Evolutionary conservation across 2,888 invertebrate species (phyloP).

Genomic region (Vannuccia rotundouncinata): DNA sequence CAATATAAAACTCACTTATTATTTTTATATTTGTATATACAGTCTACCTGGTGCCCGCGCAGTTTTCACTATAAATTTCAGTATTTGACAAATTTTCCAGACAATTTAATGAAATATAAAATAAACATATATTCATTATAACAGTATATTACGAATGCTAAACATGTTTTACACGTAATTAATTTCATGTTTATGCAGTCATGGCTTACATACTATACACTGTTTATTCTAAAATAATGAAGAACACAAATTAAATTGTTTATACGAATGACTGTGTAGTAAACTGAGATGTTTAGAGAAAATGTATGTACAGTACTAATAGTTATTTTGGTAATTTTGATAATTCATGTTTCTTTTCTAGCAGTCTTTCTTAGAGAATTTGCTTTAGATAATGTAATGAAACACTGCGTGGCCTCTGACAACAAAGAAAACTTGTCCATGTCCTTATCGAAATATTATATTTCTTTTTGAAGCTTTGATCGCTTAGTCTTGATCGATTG

Average conservation of each 20-base stretch:
- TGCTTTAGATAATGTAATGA: slow-evolving; percentile 14
- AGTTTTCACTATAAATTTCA: slow-evolving; percentile 17
- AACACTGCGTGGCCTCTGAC: slow-evolving; percentile 15
- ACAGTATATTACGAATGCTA: slow-evolving; percentile 9
- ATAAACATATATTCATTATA: slow-evolving; percentile 10
- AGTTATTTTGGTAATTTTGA: slow-evolving; percentile 21
- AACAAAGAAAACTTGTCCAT: slow-evolving; percentile 12
- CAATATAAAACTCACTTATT: too few relatives aligned
- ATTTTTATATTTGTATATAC: too few relatives aligned
- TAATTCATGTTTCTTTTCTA: slow-evolving; percentile 18
- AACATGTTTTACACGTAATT: slow-evolving; percentile 16
- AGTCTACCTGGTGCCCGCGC: slow-evolving; percentile 21
- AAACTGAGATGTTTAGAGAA: slow-evolving; percentile 9
- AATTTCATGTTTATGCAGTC: slow-evolving; percentile 13
- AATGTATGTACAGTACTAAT: not conserved
- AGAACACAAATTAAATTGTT: slow-evolving; percentile 22
- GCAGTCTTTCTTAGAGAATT: slow-evolving; percentile 9
- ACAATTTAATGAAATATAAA: slow-evolving; percentile 23
- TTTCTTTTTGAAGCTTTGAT: slow-evolving; percentile 21
- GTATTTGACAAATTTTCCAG: slow-evolving; percentile 19
- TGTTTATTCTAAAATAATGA: slow-evolving; percentile 1
- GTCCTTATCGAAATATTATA: not conserved
- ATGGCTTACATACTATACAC: slow-evolving; percentile 12
- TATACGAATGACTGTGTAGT: slow-evolving; percentile 16
- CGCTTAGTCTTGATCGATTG: slow-evolving; percentile 14